Evolutionary conservation across 2,797 vertebrate genomes (phyloP).

Genomic region (Rousettus madagascariensis): DNA sequence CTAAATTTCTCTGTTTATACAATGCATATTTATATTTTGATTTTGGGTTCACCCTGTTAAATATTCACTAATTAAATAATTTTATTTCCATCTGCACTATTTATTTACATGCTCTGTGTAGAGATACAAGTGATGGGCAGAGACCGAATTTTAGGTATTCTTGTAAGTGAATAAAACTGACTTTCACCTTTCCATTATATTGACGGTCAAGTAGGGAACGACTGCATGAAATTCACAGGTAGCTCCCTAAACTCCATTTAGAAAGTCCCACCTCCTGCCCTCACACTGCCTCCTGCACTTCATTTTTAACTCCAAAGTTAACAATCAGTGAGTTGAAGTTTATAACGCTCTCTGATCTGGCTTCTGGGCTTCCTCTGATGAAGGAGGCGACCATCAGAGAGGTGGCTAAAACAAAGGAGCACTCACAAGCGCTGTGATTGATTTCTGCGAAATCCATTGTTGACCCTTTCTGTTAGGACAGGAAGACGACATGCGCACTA

Average conservation of each 20-base stretch:
- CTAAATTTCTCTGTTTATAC: conserved; percentile 81
- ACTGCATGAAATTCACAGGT: conserved; percentile 43
- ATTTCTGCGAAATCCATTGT: neutral
- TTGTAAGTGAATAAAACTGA: conserved; percentile 24
- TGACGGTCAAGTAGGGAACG: conserved; percentile 22
- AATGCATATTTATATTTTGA: conserved; percentile 69
- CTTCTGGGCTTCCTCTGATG: neutral
- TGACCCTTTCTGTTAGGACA: neutral
- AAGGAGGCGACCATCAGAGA: neutral
- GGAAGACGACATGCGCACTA: neutral
- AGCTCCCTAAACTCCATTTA: conserved; percentile 24
- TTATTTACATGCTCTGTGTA: neutral
- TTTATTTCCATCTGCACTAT: conserved; percentile 37
- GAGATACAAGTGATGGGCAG: neutral
- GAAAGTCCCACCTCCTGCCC: neutral
- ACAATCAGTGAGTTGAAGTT: neutral
- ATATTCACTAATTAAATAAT: conserved; percentile 61
- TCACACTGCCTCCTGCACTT: neutral
- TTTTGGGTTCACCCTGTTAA: conserved; percentile 64
- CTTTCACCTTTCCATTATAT: conserved; percentile 44
- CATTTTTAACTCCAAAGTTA: neutral
- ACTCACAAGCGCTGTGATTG: neutral
- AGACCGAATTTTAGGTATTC: conserved; percentile 10
- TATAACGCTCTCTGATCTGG: neutral
- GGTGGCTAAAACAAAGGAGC: neutral